Evolutionary conservation across 2,113 vertebrate species (phyloP), one percentile per base, ranked within the genome.

Genomic region (Pachypanchax playfairii): DNA sequence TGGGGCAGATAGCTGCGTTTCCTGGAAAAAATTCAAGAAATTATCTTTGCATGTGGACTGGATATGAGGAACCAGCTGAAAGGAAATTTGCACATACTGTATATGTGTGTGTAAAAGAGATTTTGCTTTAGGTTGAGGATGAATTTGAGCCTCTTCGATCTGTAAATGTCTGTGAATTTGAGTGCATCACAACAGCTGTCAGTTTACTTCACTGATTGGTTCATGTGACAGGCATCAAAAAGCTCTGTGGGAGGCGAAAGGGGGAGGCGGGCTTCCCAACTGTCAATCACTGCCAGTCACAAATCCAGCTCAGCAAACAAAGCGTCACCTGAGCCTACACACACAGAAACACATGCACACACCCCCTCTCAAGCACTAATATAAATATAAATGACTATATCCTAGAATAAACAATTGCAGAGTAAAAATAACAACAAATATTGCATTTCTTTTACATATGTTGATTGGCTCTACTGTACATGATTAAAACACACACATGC

Each of bases 281-380:
- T 96, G 94, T 92, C 94, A 94, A 83, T 95, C 93, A 92, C 73
- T 83, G 71, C 72, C 69, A 82, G 77, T 77, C 82, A 68, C 68
- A 56, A 58, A 80, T 64, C 70, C 74, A 57, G 58, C 71, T 85
- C 77, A 82, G 46, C 69, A 79, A 65, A 59, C 77, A 66, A 93
- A 83, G 68, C 11, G 80, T 93, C 94, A 93, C 80, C 88, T 70
- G 87, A 54, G 66, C 74, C 65, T 59, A 73, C 57, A 69, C 59
- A 61, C 60, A 73, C 47, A 62, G 57, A 71, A 17, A 39, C 4
- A 48, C 56, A 71, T 13, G 73, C 36, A 48, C 38, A 66, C 46
- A 77, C 44, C 67, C 44, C 48, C 51, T 21, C 15, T 33, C 61
- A 50, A 7, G 56, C 63, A 13, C 65, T 43, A 43, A 65, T 65